Percentiles rank a stretch among this genome's conserved stretches.
These are phyloP conservation scores for Drosophila paulistorum DNA, from an alignment of 1,140 invertebrate genomes.

Conservation along the genomic window DNA sequence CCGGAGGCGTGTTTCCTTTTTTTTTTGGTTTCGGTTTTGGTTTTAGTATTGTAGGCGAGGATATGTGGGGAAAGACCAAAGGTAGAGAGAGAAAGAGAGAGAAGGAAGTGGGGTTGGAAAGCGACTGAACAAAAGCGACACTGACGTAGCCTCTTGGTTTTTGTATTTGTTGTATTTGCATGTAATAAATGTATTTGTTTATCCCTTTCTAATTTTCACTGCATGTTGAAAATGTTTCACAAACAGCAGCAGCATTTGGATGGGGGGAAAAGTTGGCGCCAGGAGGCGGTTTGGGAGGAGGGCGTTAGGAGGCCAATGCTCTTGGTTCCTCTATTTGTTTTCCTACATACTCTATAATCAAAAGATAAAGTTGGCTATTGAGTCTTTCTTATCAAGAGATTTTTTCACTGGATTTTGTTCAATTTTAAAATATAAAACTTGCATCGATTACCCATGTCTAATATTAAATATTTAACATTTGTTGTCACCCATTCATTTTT, in stretches of 20 bases:
- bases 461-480: too few relatives aligned
- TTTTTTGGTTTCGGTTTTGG: constrained; percentile 3
- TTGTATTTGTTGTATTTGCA: constrained; percentile 72
- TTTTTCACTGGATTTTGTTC: too few relatives aligned
- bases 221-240: constrained; percentile 63
- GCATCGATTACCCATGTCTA: too few relatives aligned
- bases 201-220: constrained; percentile 75
- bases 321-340: constrained; percentile 50
- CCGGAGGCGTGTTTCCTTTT: constrained; percentile 24
- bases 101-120: constrained; percentile 24
- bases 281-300: background rate
- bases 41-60: background rate
- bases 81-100: background rate
- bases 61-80: background rate
- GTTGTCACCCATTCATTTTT: too few relatives aligned
- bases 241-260: constrained; percentile 19
- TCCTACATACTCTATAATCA: background rate
- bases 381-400: too few relatives aligned
- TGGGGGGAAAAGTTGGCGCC: background rate
- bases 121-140: constrained; percentile 58
- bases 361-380: too few relatives aligned
- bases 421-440: too few relatives aligned
- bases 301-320: background rate
- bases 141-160: constrained; percentile 28
- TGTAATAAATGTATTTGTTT: constrained; percentile 81